Conservation (phyloP, 2,113 vertebrate genomes). For the Prunella himalayana region DNA sequence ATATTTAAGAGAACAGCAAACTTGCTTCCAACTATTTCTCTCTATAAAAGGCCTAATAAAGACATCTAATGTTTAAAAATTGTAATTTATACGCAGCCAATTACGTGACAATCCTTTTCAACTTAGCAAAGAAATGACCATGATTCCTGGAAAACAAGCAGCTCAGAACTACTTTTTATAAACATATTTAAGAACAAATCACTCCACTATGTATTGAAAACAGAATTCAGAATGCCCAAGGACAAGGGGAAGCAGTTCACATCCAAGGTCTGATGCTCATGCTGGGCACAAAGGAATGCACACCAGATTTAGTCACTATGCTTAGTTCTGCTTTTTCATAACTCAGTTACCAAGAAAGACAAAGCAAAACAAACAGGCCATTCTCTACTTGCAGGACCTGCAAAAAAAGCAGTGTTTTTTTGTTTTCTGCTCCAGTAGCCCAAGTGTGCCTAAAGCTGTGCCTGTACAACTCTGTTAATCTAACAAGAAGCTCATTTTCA, state of each 20-base stretch:
- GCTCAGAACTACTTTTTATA: neutral
- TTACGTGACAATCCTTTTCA: neutral
- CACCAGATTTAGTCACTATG: slow-evolving; percentile 22
- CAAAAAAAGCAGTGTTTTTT: neutral
- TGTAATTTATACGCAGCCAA: neutral
- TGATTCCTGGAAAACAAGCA: slow-evolving; percentile 3
- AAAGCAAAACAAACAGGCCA: neutral
- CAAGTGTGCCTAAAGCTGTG: neutral
- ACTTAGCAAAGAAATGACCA: neutral
- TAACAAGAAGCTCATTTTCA: neutral
- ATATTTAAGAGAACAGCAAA: neutral
- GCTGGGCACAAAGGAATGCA: neutral
- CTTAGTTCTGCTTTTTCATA: slow-evolving; percentile 29
- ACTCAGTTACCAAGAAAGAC: slow-evolving; percentile 44
- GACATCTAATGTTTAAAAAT: neutral
- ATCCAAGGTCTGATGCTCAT: slow-evolving; percentile 6
- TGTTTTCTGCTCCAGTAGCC: slow-evolving; percentile 18
- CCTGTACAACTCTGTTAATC: neutral
- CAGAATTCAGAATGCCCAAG: neutral
- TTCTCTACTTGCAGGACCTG: slow-evolving; percentile 9
- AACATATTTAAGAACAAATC: slow-evolving; percentile 7
- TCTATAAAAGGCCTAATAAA: slow-evolving; percentile 3
- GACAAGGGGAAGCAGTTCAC: neutral
- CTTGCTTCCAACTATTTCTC: neutral
- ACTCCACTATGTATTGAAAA: neutral